Base-by-base conservation (phyloP, 1,140 invertebrate species). In the Megalopta genalis region DNA sequence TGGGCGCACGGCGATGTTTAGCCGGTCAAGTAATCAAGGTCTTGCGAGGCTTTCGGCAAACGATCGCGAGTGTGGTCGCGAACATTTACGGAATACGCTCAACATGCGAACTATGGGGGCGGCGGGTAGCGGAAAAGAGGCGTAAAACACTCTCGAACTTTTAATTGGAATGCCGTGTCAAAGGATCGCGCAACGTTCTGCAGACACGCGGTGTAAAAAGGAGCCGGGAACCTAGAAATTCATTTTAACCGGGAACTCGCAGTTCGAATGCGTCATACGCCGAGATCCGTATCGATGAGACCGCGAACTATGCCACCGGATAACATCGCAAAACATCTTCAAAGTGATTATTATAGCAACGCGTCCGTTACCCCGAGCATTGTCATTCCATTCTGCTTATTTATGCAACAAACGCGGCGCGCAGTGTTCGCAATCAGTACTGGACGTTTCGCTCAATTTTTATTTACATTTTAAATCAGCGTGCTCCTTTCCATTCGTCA, bases 71-170 rank as follows among this genome's bases (percentile, higher is more conserved):
- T 16, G 18, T 21, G 23, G 63, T 65, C 32, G 25, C 39, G 39
- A 82, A 62, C 66, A n/a, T 75, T 77, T 63, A 25, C 54, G 32
- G 73, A 4, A 62, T 63, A 65, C 54, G 49, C 6, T 49, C 46
- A 14, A 49, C 39, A 46, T 68, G 49, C 39, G 66, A 68, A 54
- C 66, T 49, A 49, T 49, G 49, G 21, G 52, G 12, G 25, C 18
- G 10, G 54, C 49, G 10, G 14, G 27, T 46, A 27, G 27, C 39
- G 46, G 57, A 46, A 62, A 66, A 71, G 49, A 57, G 59, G 67
- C 23, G n/a, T 59, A 77, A 72, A 83, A 80, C 64, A 39, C 69
- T 63, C 49, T 80, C 21, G 10, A 85, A 84, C 82, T 85, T 85
- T 84, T 84, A 85, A 85, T 84, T 84, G 82, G 67, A 80, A 71